Conservation (phyloP, 1,140 invertebrate species). For the Hermetia illucens region DNA sequence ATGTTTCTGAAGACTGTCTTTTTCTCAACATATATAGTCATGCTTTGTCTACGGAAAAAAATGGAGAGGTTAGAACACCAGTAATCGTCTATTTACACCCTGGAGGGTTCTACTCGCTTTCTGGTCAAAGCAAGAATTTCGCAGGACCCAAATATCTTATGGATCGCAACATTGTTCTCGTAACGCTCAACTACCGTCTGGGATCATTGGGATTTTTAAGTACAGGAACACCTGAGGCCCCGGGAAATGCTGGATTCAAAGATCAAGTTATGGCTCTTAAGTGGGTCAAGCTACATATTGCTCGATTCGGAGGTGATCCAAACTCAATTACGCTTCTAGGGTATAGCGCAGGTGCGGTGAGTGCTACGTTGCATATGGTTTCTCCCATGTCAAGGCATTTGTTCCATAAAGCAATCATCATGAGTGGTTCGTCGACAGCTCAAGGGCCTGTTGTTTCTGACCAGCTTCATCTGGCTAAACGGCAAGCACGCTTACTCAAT, state of each 20-base stretch:
- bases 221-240: conserved; percentile 39
- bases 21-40: conserved; percentile 45
- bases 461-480: conserved; percentile 43
- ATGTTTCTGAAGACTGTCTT: conserved; percentile 47
- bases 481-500: conserved; percentile 48
- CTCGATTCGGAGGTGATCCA: conserved; percentile 53
- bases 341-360: conserved; percentile 44
- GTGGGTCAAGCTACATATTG: conserved; percentile 55
- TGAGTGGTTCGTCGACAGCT: conserved; percentile 50
- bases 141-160: conserved; percentile 41
- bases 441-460: conserved; percentile 37
- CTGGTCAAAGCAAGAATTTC: conserved; percentile 25
- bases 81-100: conserved; percentile 37
- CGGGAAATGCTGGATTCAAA: conserved; percentile 53
- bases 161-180: conserved; percentile 41
- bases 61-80: conserved; percentile 38
- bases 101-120: conserved; percentile 29
- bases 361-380: conserved; percentile 48
- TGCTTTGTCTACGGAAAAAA: no score
- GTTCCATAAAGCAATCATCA: conserved; percentile 53
- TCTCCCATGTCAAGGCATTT: conserved; percentile 50
- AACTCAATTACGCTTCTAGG: conserved; percentile 47
- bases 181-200: conserved; percentile 51
- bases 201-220: conserved; percentile 42
- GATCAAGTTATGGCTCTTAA: conserved; percentile 52